A percentile compares a stretch with the other conserved stretches of the same genome.
Conservation (phyloP, 2,797 vertebrate species). For the Eremophila alpestris region DNA sequence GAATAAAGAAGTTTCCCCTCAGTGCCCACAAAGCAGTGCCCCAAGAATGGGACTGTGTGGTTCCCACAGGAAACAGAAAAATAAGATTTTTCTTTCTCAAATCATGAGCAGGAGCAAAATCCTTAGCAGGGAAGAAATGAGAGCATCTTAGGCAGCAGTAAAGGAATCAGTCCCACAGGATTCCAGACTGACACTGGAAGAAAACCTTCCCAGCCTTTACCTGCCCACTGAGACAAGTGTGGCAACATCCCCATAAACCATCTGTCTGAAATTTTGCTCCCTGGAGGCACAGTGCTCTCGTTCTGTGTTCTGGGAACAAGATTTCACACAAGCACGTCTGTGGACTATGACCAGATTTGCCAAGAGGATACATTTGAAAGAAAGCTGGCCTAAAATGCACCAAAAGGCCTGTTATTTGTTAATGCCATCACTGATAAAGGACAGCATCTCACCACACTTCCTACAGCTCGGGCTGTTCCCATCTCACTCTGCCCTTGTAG, state of each 20-base stretch:
- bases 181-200: background rate
- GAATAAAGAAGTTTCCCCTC: background rate
- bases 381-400: background rate
- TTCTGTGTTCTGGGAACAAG: background rate
- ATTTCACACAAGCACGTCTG: background rate
- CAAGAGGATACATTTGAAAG: background rate
- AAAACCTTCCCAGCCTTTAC: background rate
- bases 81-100: background rate
- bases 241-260: background rate
- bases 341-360: background rate
- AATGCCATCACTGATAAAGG: background rate
- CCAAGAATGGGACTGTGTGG: background rate
- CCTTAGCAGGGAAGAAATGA: background rate
- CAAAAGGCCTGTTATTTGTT: background rate
- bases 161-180: background rate
- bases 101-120: background rate
- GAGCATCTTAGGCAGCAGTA: background rate
- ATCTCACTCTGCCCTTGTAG: background rate
- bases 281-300: background rate
- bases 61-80: background rate
- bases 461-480: background rate
- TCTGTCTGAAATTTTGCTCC: background rate
- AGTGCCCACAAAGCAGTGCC: background rate
- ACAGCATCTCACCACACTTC: background rate
- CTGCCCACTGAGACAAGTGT: background rate